These are phyloP conservation scores for Hemicentrotus pulcherrimus DNA, from an alignment of 35 echinoderm and acorn worm genomes.

Conservation along the genomic window DNA sequence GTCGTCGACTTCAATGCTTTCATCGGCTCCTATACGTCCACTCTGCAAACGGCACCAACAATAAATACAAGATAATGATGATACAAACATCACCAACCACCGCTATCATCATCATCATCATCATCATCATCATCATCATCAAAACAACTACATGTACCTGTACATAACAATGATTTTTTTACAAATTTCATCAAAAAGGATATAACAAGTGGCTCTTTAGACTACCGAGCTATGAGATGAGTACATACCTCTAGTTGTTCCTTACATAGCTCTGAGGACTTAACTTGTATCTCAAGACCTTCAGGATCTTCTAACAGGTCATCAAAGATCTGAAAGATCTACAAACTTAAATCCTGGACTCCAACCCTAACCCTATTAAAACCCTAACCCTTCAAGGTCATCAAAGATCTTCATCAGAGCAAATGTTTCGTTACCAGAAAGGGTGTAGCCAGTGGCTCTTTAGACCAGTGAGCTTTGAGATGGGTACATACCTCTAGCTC, in stretches of 20 bases:
- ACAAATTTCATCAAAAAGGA: no score
- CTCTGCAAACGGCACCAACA: constrained; percentile 57
- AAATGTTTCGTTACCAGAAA: no score
- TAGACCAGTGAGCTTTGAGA: background rate
- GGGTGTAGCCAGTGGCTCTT: no score
- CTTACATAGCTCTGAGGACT: constrained; percentile 88
- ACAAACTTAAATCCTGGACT: no score
- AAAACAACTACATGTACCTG: no score
- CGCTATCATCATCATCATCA: no score
- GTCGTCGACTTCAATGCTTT: constrained; percentile 80
- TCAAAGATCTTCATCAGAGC: no score
- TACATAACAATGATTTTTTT: no score
- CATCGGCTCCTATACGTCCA: constrained; percentile 92
- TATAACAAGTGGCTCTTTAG: no score
- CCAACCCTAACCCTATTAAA: no score
- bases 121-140: no score
- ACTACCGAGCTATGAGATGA: background rate
- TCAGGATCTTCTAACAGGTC: constrained; percentile 97
- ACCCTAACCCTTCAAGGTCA: no score
- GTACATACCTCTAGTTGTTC: constrained; percentile 56
- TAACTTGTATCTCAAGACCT: constrained; percentile 80
- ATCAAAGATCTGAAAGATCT: constrained; percentile 56
- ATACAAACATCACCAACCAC: background rate
- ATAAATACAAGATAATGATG: background rate
- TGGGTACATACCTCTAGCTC: constrained; percentile 61